A percentile compares a stretch with the other conserved stretches of the same genome.
Evolutionary conservation across 2,888 invertebrate species (phyloP).

Genomic region (Amaurobius ferox): DNA sequence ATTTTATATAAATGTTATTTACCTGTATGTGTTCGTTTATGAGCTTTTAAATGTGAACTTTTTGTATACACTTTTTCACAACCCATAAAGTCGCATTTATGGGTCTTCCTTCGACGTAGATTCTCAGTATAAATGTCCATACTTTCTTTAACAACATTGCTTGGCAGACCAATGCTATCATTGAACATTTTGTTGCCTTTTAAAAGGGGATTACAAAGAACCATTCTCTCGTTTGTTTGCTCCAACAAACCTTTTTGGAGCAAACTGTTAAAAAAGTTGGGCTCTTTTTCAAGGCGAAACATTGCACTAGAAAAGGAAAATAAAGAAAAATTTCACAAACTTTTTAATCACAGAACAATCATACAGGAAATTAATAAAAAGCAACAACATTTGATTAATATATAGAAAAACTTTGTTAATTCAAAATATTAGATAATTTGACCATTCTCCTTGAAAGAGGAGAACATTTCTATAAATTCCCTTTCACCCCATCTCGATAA

Average conservation of each 20-base stretch:
- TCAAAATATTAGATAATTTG: too few species aligned
- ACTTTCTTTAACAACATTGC: conserved; percentile 66
- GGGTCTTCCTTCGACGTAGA: conserved; percentile 83
- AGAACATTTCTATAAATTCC: too few species aligned
- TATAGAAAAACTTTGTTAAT: too few species aligned
- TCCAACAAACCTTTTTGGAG: conserved; percentile 56
- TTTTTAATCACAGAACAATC: too few species aligned
- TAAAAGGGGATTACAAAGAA: conserved; percentile 24
- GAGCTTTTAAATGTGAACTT: conserved; percentile 93
- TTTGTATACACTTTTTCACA: conserved; percentile 95
- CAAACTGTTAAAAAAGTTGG: conserved; percentile 40
- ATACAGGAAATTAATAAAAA: too few species aligned
- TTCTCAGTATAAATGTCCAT: conserved; percentile 74
- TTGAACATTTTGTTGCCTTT: conserved; percentile 38
- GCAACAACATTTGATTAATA: too few species aligned
- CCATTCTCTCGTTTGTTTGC: conserved; percentile 38
- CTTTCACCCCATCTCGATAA: too few species aligned
- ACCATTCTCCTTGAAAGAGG: too few species aligned
- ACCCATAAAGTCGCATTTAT: conserved; percentile 91
- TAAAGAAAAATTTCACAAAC: too few species aligned
- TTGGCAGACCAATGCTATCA: conserved; percentile 44
- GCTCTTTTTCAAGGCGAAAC: conserved; percentile 70
- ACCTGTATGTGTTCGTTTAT: conserved; percentile 95
- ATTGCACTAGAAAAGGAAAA: conserved; percentile 59
- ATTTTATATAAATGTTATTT: too few species aligned